Conservation (phyloP, 2,888 invertebrate species). For the Rhyacophila evoluta region DNA sequence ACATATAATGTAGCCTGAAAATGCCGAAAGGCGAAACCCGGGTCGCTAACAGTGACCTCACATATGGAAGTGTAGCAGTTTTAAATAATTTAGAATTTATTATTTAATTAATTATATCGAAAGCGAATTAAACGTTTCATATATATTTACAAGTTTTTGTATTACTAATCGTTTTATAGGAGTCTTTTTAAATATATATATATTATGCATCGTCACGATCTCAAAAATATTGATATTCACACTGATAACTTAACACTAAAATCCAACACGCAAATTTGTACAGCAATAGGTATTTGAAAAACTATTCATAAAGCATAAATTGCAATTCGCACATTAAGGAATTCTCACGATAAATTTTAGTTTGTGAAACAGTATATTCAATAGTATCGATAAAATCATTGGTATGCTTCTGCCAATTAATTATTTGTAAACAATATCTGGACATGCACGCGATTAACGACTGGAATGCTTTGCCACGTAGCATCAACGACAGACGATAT, state of each 20-base stretch:
- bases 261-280: neutral
- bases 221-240: neutral
- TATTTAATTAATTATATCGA: too few species aligned
- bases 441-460: constrained; percentile 25
- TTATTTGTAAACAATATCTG: constrained; percentile 68
- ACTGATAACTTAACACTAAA: neutral
- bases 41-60: too few species aligned
- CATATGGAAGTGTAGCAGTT: too few species aligned
- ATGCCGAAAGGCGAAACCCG: too few species aligned
- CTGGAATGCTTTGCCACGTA: constrained; percentile 29
- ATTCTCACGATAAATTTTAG: neutral
- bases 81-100: too few species aligned
- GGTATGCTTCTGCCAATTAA: constrained; percentile 66
- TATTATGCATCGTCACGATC: neutral
- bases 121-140: too few species aligned
- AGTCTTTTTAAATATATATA: too few species aligned
- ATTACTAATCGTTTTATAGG: too few species aligned
- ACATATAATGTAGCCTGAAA: too few species aligned
- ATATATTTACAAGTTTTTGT: too few species aligned
- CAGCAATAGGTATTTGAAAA: neutral
- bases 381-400: neutral
- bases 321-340: neutral
- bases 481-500: too few species aligned
- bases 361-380: neutral
- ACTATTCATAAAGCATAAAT: neutral